Evolutionary conservation across 2,888 invertebrate genomes (phyloP).

Genomic region (Caradrina clavipalpis): DNA sequence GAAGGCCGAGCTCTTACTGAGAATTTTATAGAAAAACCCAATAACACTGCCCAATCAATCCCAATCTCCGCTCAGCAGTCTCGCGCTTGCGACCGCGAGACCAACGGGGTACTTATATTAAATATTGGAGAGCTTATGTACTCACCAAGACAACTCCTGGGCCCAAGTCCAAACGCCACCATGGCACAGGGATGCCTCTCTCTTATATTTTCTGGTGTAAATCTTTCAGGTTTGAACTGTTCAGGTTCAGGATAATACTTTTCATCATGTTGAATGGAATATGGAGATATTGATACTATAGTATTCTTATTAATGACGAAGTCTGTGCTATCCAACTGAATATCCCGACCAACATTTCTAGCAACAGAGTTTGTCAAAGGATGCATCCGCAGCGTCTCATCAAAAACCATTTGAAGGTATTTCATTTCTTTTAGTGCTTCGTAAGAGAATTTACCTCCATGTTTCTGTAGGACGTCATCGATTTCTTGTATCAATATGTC

Average conservation of each 20-base stretch:
- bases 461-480: slow-evolving; percentile 69
- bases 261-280: slow-evolving; percentile 84
- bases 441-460: slow-evolving; percentile 77
- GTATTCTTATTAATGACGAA: slow-evolving; percentile 76
- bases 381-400: slow-evolving; percentile 75
- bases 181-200: slow-evolving; percentile 78
- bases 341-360: slow-evolving; percentile 73
- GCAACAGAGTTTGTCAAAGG: slow-evolving; percentile 81
- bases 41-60: too few relatives aligned
- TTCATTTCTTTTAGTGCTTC: slow-evolving; percentile 80
- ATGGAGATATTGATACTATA: slow-evolving; percentile 76
- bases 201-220: slow-evolving; percentile 75
- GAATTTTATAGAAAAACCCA: too few relatives aligned
- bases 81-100: too few relatives aligned
- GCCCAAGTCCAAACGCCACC: slow-evolving; percentile 84
- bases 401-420: slow-evolving; percentile 81
- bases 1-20: too few relatives aligned
- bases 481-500: slow-evolving; percentile 75
- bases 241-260: slow-evolving; percentile 84
- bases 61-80: too few relatives aligned
- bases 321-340: slow-evolving; percentile 77
- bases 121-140: slow-evolving; percentile 11
- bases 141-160: slow-evolving; percentile 84
- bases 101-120: not conserved
- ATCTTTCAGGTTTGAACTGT: slow-evolving; percentile 87